These are phyloP conservation scores for Raja brachyura DNA, from an alignment of 2,113 vertebrate species.

Conservation along the genomic window DNA sequence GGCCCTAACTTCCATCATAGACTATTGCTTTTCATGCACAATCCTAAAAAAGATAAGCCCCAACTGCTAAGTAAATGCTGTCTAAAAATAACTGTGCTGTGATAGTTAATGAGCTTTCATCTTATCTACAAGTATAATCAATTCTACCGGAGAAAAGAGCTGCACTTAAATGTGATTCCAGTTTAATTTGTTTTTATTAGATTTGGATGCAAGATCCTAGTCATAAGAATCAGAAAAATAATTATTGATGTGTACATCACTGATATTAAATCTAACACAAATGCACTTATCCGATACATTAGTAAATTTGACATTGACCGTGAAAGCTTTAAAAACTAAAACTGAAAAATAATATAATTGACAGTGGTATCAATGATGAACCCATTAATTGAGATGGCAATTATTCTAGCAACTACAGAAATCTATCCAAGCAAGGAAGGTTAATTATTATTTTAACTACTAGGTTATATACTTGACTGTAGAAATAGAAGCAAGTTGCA, in stretches of 20 bases:
- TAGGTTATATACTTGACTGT: background rate
- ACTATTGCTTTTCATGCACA: background rate
- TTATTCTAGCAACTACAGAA: background rate
- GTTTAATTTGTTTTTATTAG: background rate
- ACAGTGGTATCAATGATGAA: background rate
- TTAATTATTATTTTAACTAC: background rate
- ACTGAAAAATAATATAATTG: background rate
- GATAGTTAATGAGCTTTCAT: constrained; percentile 18
- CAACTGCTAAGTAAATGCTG: background rate
- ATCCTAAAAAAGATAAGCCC: background rate
- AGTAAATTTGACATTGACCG: constrained; percentile 1
- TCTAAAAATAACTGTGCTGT: background rate
- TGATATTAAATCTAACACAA: background rate
- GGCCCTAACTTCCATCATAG: background rate
- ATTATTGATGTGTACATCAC: background rate
- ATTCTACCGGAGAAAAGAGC: background rate
- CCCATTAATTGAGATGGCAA: background rate
- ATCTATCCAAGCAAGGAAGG: background rate
- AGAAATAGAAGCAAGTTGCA: background rate
- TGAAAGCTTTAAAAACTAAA: background rate
- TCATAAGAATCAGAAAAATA: constrained; percentile 12
- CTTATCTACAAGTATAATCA: background rate
- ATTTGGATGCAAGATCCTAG: background rate
- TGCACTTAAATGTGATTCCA: background rate
- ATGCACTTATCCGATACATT: background rate